phyloP scores from a whole-genome alignment of 37 sponge, comb jelly and placozoan genomes.

The Beroe ovata region DNA sequence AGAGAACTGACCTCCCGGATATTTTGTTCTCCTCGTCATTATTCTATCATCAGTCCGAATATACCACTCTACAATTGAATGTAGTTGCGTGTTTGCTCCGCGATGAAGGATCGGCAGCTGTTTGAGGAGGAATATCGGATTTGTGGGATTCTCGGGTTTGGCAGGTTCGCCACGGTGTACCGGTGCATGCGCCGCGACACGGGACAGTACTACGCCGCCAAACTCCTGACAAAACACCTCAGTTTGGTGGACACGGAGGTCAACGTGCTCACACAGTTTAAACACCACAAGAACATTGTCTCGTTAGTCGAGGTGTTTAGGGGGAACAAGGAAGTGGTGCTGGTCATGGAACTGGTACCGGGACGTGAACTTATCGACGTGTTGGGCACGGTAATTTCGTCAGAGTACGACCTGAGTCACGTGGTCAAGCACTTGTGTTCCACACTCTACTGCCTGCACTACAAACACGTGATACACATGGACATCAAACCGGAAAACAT shows the following conservation, averaged over 20 bases:
- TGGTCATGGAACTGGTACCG: conserved; percentile 10
- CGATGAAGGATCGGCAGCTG: not conserved
- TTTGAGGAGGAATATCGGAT: conserved; percentile 45
- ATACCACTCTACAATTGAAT: too few species aligned
- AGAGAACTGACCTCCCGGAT: too few species aligned
- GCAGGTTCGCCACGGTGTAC: conserved; percentile 30
- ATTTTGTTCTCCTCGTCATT: too few species aligned
- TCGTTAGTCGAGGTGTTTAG: conserved; percentile 1
- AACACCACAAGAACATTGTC: conserved; percentile 19
- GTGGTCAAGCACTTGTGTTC: conserved; percentile 32
- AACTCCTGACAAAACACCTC: not conserved
- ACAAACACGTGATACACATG: conserved; percentile 59
- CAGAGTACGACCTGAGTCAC: conserved; percentile 52
- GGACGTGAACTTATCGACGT: conserved; percentile 34
- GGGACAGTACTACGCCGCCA: conserved; percentile 46
- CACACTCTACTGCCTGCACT: conserved; percentile 50
- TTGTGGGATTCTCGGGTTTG: not conserved
- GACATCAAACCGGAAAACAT: conserved; percentile 65
- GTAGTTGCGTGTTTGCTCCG: too few species aligned
- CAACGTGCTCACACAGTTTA: not conserved
- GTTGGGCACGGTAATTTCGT: not conserved
- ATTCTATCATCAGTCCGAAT: too few species aligned
- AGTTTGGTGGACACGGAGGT: conserved; percentile 18
- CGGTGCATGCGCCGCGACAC: conserved; percentile 9
- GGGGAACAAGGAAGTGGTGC: not conserved